Evolutionary conservation across 2,113 vertebrate species (phyloP), one percentile per base, ranked within the genome.

Genomic region (Leiothrix lutea): DNA sequence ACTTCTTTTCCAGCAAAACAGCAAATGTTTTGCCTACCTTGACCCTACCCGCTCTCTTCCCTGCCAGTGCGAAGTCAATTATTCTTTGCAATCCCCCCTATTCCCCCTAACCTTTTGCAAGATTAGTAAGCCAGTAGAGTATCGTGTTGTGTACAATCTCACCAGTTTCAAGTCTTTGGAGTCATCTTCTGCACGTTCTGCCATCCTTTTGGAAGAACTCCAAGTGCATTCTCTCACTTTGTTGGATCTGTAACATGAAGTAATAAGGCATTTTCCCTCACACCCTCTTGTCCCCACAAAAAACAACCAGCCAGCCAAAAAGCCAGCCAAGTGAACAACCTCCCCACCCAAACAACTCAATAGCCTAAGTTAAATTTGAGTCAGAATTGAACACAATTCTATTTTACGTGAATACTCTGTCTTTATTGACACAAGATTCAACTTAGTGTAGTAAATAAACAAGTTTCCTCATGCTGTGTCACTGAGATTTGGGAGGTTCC

Each of bases 101-200:
- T n/a, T n/a, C n/a, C n/a, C n/a, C n/a, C n/a, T n/a, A n/a, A n/a
- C n/a, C 12, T 21, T 9, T 36, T 67, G 9, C 16, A 33, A n/a
- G 26, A n/a, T 58, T 5, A 58, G 14, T 44, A 14, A 72, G 5
- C 7, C 5, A 51, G 5, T 48, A 36, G 51, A 19, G 20, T 69
- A 5, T 21, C 1, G 0, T 11, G 7, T 45, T n/a, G 3, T 42
- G 18, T 48, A 17, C 10, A 65, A 3, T 47, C 31, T 65, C 36
- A 36, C n/a, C 6, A 70, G 8, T 42, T 45, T 29, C 21, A 56
- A 33, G 22, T 77, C 29, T 75, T 66, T 18, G 44, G 42, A 71
- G 79, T 62, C 4, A 5, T 67, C 9, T 24, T 75, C 31, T 38
- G 19, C 0, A 1, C 0, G 0, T 78, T 88, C 31, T 78, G 40